A percentile compares a stretch with the other conserved stretches of the same genome.
Conservation (phyloP, 23 tunicate genomes). For the Pegea sp. region DNA sequence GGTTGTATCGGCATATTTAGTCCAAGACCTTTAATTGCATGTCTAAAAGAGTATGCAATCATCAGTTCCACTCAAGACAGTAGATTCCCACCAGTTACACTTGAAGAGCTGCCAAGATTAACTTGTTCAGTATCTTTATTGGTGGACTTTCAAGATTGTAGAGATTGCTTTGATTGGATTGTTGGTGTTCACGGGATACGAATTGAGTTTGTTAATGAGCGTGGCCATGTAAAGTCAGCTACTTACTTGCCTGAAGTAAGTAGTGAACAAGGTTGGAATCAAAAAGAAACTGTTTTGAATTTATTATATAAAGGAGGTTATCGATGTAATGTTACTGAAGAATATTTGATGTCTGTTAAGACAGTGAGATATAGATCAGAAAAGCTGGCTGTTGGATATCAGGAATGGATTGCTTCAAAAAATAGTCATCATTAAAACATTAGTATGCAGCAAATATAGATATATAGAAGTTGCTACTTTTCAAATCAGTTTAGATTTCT, state of each 20-base stretch:
- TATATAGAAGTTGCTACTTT: too few species aligned
- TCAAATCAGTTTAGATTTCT: too few species aligned
- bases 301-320: conserved; percentile 87
- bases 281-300: conserved; percentile 49
- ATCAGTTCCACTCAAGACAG: conserved; percentile 82
- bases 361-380: conserved; percentile 47
- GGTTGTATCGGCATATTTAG: conserved; percentile 88
- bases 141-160: conserved; percentile 53
- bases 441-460: too few species aligned
- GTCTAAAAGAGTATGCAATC: conserved; percentile 71
- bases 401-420: conserved; percentile 12
- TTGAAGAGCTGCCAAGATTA: conserved; percentile 31
- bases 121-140: conserved; percentile 70
- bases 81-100: conserved; percentile 42
- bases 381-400: conserved; percentile 53
- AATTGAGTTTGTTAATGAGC: conserved; percentile 63
- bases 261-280: conserved; percentile 95
- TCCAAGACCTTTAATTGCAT: conserved; percentile 39
- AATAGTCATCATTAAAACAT: too few species aligned
- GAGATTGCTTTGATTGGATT: conserved; percentile 68
- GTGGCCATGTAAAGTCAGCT: conserved; percentile 65
- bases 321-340: conserved; percentile 19
- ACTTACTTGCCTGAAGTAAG: conserved; percentile 92
- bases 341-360: conserved; percentile 20
- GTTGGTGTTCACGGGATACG: conserved; percentile 90